Evolutionary conservation across 2,888 invertebrate genomes (phyloP).

Genomic region (Ennomos quercinarius): DNA sequence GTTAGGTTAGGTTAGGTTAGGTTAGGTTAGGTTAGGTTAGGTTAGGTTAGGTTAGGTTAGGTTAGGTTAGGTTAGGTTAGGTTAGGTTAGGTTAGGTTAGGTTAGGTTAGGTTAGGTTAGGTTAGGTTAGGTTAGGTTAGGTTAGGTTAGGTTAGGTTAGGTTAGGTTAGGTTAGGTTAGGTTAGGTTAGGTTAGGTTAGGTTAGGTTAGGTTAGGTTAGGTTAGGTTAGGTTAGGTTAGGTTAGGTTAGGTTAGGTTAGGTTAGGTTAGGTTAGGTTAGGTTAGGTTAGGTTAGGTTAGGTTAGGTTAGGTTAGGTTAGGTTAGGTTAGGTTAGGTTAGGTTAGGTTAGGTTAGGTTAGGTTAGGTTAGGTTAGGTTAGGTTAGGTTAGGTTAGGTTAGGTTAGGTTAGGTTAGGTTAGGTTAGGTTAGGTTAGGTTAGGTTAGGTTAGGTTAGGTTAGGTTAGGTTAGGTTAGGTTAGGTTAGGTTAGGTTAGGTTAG

Average conservation of each 20-base stretch:
- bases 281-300: conserved; percentile 26
- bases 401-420: conserved; percentile 40
- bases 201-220: conserved; percentile 26
- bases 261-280: conserved; percentile 22
- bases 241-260: conserved; percentile 22
- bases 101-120: neutral
- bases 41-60: too few species aligned
- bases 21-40: too few species aligned
- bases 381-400: conserved; percentile 35
- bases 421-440: conserved; percentile 41
- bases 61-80: too few species aligned
- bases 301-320: conserved; percentile 31
- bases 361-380: conserved; percentile 25
- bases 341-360: conserved; percentile 17
- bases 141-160: conserved; percentile 24
- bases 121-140: conserved; percentile 25
- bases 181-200: conserved; percentile 23
- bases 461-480: conserved; percentile 43
- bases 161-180: conserved; percentile 23
- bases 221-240: conserved; percentile 22
- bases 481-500: conserved; percentile 43
- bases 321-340: conserved; percentile 25
- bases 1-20: too few species aligned
- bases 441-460: conserved; percentile 41
- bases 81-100: too few species aligned